Percentiles rank a stretch among this genome's conserved stretches.
These are phyloP conservation scores for Eurypyga helias DNA, from an alignment of 2,113 vertebrate species.

Conservation along the genomic window DNA sequence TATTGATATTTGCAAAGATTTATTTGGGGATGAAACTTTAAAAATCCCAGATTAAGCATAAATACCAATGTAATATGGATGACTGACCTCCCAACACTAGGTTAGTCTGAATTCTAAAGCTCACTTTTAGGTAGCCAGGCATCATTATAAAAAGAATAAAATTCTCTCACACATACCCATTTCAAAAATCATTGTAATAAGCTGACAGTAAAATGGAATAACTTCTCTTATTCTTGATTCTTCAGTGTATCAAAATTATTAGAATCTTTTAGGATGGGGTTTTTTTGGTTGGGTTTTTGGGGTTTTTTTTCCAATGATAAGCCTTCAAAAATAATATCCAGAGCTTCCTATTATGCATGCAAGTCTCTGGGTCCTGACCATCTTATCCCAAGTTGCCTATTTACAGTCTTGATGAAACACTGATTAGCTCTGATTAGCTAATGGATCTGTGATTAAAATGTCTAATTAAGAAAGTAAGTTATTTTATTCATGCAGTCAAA, in stretches of 20 bases:
- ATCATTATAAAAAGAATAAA: neutral
- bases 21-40: neutral
- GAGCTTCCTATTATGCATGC: slow-evolving; percentile 28
- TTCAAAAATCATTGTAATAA: neutral
- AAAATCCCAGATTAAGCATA: neutral
- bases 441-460: slow-evolving; percentile 70
- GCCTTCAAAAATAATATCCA: neutral
- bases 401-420: slow-evolving; percentile 67
- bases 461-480: slow-evolving; percentile 67
- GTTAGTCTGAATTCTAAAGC: neutral
- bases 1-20: neutral
- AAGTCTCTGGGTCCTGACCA: slow-evolving; percentile 34
- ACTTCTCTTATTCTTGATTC: neutral
- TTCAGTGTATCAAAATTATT: neutral
- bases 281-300: no score
- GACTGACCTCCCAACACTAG: neutral
- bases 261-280: neutral
- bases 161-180: neutral
- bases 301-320: neutral
- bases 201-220: neutral
- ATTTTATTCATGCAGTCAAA: slow-evolving; percentile 72
- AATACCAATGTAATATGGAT: neutral
- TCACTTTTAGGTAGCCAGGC: neutral
- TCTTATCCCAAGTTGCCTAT: slow-evolving; percentile 49
- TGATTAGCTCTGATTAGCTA: slow-evolving; percentile 76